These are phyloP conservation scores for Encarsia formosa DNA, from an alignment of 2,888 invertebrate genomes.

Conservation along the genomic window DNA sequence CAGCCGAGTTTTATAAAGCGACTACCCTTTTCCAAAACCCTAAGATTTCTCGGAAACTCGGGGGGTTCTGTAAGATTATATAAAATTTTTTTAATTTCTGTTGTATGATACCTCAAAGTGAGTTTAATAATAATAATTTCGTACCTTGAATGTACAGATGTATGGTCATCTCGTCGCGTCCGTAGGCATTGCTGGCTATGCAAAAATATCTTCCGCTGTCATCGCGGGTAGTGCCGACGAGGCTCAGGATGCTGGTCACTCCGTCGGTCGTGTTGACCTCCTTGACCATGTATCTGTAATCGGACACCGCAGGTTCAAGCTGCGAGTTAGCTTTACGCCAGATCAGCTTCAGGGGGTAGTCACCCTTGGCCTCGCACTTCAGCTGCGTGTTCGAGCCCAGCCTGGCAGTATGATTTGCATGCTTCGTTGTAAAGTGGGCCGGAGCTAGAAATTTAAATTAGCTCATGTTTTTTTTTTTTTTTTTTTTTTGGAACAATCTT, in stretches of 20 bases:
- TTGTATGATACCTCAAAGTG: slow-evolving; percentile 1
- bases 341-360: slow-evolving; percentile 78
- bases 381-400: slow-evolving; percentile 53
- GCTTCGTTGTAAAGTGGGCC: slow-evolving; percentile 77
- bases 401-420: slow-evolving; percentile 48
- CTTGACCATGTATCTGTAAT: slow-evolving; percentile 47
- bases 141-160: slow-evolving; percentile 85
- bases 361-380: slow-evolving; percentile 84
- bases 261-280: slow-evolving; percentile 55
- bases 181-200: slow-evolving; percentile 83
- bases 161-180: slow-evolving; percentile 85
- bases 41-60: slow-evolving; percentile 82
- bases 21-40: slow-evolving; percentile 80
- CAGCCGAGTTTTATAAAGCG: slow-evolving; percentile 81
- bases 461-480: not conserved
- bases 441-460: slow-evolving; percentile 63
- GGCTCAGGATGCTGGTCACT: slow-evolving; percentile 78
- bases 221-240: slow-evolving; percentile 78
- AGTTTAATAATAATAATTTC: slow-evolving; percentile 10
- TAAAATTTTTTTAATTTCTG: not conserved
- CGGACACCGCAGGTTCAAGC: slow-evolving; percentile 44
- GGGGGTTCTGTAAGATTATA: slow-evolving; percentile 65
- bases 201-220: slow-evolving; percentile 88
- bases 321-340: slow-evolving; percentile 70
- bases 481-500: no score